Base-by-base conservation (phyloP, 2,113 vertebrate species). In the Sebastes schlegelii region DNA sequence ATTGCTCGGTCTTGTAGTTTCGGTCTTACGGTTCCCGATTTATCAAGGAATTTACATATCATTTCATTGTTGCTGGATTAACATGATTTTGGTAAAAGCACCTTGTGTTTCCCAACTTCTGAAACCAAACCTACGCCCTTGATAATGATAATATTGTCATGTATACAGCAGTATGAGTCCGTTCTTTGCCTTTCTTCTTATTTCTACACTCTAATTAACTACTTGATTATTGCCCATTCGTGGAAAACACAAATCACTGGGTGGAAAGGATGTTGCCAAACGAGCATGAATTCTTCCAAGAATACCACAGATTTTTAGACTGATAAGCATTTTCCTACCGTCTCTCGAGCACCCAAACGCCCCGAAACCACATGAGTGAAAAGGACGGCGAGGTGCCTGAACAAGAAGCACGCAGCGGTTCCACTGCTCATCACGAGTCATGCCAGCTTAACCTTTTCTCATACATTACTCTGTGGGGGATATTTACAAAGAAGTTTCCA, bases 361-460 rank as follows among this genome's bases (percentile, higher is more conserved):
- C 40, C 49, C 71, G 2, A 83, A 76, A 85, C 77, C 74, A 62
- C 79, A 81, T 1, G 8, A 70, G 62, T n/a, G 60, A 49, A 46
- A 46, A 51, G 12, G 13, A 5, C 8, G 9, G 70, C 7, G 9
- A 66, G 19, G 19, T 6, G 14, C 12, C 52, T 67, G 34, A 85
- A 43, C 13, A 26, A 66, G 11, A 12, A 40, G 11, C 12, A 40
- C 2, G 26, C 67, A 46, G n/a, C n/a, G 16, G 80, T 64, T 77
- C 69, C 40, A 6, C 64, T 57, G 23, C 34, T 64, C 26, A 71
- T 65, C n/a, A 16, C 55, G 9, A 8, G 21, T 19, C 57, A 11
- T 67, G 70, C 46, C 65, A 42, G 17, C 74, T 64, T 10, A 9
- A 21, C 19, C 16, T 12, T 67, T 84, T 66, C 65, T 74, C 63